Base-by-base conservation (phyloP, 2,888 invertebrate species). In the Malthinus seriepunctatus region DNA sequence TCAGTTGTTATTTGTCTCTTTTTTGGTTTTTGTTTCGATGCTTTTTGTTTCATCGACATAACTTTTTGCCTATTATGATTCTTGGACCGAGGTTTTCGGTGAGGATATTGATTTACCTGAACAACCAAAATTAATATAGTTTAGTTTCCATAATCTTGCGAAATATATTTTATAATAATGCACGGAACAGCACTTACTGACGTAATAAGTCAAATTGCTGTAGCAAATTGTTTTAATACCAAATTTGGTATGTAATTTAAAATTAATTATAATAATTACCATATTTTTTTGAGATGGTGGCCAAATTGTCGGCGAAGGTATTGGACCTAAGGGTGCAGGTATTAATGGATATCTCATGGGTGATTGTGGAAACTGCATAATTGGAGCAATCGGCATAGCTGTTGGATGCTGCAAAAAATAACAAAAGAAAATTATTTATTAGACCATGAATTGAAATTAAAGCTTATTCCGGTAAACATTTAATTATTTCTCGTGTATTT, bases 1-100 rank as follows among this genome's bases (percentile, higher is more conserved):
- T 79, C 81, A 57, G 83, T 82, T 4, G 81, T 78, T 65, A 80
- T 62, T 38, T 60, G 59, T 52, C 67, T 68, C 60, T 72, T 68
- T 59, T 64, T 68, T 6, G 69, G 66, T 48, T 67, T 70, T n/a
- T 71, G 68, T 48, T 62, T 68, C 37, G 67, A 68, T 62, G 65
- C 70, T 62, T 58, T 68, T 58, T 48, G 63, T 62, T 44, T 65
- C 60, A 14, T 68, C 62, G 45, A 39, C 52, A 62, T 50, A 56
- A 60, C 14, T 57, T 56, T 48, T 12, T 49, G 47, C 9, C 23
- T 11, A 32, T 32, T 44, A 7, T 48, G 57, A 11, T 52, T 48
- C 8, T 54, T 59, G 11, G 65, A 60, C 38, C 33, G 59, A 34
- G 63, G 66, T 56, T 78, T 77, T 32, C 79, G 74, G 35, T 80